A percentile compares a stretch with the other conserved stretches of the same genome.
phyloP scores from a whole-genome alignment of 2,888 invertebrate species.

The Tetramorium bicarinatum region DNA sequence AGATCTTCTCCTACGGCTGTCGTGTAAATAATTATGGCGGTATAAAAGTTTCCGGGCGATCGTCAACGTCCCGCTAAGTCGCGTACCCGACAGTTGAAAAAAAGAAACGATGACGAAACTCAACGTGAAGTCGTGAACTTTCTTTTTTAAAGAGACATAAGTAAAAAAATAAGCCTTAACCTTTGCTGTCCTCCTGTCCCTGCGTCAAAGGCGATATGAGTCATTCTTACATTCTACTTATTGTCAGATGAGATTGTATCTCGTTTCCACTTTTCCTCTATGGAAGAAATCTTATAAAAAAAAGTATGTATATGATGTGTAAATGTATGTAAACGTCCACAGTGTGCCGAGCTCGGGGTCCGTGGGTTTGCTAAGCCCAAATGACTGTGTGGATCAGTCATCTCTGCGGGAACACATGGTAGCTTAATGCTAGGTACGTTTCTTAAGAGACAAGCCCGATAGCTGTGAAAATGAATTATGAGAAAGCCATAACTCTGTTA shows the following conservation, averaged over 20 bases:
- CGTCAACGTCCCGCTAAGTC: slow-evolving; percentile 39
- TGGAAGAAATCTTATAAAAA: neutral
- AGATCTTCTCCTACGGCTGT: slow-evolving; percentile 31
- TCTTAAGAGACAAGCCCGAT: slow-evolving; percentile 20
- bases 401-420: neutral
- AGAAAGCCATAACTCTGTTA: slow-evolving; percentile 22
- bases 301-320: neutral
- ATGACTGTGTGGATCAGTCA: slow-evolving; percentile 1
- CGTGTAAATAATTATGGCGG: slow-evolving; percentile 48
- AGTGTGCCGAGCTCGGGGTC: neutral
- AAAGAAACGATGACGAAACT: slow-evolving; percentile 29
- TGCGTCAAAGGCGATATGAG: neutral
- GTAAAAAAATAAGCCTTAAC: neutral
- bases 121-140: neutral
- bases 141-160: slow-evolving; percentile 3
- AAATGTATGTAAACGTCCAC: slow-evolving; percentile 7
- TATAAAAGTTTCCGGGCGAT: slow-evolving; percentile 45
- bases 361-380: slow-evolving; percentile 5
- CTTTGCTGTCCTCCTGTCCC: neutral
- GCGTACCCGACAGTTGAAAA: slow-evolving; percentile 17
- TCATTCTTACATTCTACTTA: neutral
- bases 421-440: slow-evolving; percentile 15
- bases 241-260: neutral
- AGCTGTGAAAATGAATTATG: slow-evolving; percentile 50
- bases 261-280: neutral